phyloP scores from a whole-genome alignment of 2,797 vertebrate genomes.

The Poeciliopsis paucimaculata region DNA sequence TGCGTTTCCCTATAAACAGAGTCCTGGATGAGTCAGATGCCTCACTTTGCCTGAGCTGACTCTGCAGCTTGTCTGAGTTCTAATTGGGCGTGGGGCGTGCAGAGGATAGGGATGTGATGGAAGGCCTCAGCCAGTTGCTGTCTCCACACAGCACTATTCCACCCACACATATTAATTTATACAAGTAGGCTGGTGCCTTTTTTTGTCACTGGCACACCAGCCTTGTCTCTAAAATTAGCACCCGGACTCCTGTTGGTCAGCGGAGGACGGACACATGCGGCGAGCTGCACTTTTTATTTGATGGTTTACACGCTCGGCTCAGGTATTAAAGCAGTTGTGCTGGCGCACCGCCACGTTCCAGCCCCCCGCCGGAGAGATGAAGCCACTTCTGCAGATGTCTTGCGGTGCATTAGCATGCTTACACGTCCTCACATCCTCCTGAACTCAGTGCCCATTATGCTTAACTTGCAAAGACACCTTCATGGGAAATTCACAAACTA shows the following conservation, averaged over 20 bases:
- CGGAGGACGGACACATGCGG: constrained; percentile 21
- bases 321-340: constrained; percentile 29
- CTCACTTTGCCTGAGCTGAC: constrained; percentile 62
- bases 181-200: constrained; percentile 53
- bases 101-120: constrained; percentile 51
- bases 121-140: constrained; percentile 55
- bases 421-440: constrained; percentile 32
- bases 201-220: constrained; percentile 39
- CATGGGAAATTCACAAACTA: constrained; percentile 24
- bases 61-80: constrained; percentile 64
- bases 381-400: constrained; percentile 42
- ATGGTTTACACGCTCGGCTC: constrained; percentile 27
- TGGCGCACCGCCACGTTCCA: constrained; percentile 50
- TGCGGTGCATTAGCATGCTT: constrained; percentile 35
- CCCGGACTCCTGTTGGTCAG: constrained; percentile 47
- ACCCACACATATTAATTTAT: constrained; percentile 48
- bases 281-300: constrained; percentile 23
- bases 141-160: constrained; percentile 35
- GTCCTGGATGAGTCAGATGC: constrained; percentile 33
- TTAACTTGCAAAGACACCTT: constrained; percentile 11
- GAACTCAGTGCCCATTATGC: constrained; percentile 28
- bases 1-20: constrained; percentile 1
- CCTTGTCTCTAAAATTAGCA: constrained; percentile 50
- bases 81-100: constrained; percentile 51
- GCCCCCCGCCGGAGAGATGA: constrained; percentile 35